A percentile compares a stretch with the other conserved stretches of the same genome.
Evolutionary conservation across 2,888 invertebrate species (phyloP).

Genomic region (Lysandra bellargus): DNA sequence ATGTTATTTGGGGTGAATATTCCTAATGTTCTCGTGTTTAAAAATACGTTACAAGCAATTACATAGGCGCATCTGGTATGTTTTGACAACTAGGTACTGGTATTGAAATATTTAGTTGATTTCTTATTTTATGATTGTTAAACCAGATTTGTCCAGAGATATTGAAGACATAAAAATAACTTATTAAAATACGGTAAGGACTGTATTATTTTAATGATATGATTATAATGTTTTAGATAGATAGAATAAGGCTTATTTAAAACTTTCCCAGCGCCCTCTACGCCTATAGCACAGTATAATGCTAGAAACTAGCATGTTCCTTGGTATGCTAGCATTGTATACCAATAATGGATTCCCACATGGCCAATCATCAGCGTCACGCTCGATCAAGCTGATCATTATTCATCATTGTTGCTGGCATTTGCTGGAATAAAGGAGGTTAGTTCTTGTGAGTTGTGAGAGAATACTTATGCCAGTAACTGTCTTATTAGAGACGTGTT

Average conservation of each 20-base stretch:
- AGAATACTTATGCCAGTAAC: slow-evolving; percentile 14
- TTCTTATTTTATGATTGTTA: not conserved
- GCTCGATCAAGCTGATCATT: slow-evolving; percentile 30
- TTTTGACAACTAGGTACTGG: not conserved
- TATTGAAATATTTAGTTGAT: not conserved
- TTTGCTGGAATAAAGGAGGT: slow-evolving; percentile 5
- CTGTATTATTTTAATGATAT: too few species aligned
- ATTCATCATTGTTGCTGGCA: slow-evolving; percentile 22
- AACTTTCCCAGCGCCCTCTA: not conserved
- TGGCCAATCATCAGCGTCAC: slow-evolving; percentile 20
- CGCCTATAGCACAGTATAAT: not conserved
- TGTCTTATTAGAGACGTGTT: slow-evolving; percentile 19
- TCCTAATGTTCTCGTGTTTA: not conserved
- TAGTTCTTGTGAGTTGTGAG: slow-evolving; percentile 18
- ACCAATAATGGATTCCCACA: slow-evolving; percentile 21
- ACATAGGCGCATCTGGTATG: not conserved
- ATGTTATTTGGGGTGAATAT: slow-evolving; percentile 21
- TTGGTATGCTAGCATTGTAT: not conserved
- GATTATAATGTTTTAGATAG: not conserved
- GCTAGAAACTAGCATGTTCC: not conserved
- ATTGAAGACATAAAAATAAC: too few species aligned
- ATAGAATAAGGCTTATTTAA: not conserved
- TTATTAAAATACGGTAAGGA: too few species aligned
- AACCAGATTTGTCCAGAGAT: too few species aligned
- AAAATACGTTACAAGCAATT: not conserved